Conservation (phyloP, 2,797 vertebrate species). For the Pseudochaenichthys georgianus region DNA sequence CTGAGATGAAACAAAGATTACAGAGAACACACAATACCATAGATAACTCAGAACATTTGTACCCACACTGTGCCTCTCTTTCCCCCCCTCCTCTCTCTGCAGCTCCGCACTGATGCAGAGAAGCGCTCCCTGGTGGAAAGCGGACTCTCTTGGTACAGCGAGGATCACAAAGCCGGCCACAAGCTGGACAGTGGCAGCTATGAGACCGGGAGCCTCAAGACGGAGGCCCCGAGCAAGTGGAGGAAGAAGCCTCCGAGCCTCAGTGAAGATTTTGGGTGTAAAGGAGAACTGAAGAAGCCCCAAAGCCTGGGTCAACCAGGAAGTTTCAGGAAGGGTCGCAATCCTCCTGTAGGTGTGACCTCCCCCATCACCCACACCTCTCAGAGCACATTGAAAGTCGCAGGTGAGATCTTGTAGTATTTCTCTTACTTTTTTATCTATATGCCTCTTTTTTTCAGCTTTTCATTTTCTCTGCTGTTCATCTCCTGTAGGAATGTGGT, state of each 20-base stretch:
- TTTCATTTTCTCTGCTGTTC: background rate
- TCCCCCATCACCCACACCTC: constrained; percentile 97
- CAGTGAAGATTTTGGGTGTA: constrained; percentile 78
- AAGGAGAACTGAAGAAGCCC: constrained; percentile 91
- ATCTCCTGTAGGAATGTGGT: background rate
- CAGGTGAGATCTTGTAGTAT: constrained; percentile 83
- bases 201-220: constrained; percentile 95
- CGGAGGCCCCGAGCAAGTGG: constrained; percentile 93
- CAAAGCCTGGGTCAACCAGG: constrained; percentile 90
- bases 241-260: constrained; percentile 89
- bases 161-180: constrained; percentile 89
- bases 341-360: constrained; percentile 94
- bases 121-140: constrained; percentile 97
- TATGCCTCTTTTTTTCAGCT: background rate
- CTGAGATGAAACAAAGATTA: constrained; percentile 66
- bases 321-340: constrained; percentile 91
- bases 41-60: constrained; percentile 61
- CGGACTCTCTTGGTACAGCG: constrained; percentile 96
- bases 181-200: constrained; percentile 87
- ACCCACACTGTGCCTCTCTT: constrained; percentile 40
- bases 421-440: background rate
- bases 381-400: constrained; percentile 92
- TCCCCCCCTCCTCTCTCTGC: constrained; percentile 33
- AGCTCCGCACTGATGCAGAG: constrained; percentile 98
- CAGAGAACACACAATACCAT: constrained; percentile 42